Base-by-base conservation (phyloP, 2,797 vertebrate genomes). In the Alca torda region DNA sequence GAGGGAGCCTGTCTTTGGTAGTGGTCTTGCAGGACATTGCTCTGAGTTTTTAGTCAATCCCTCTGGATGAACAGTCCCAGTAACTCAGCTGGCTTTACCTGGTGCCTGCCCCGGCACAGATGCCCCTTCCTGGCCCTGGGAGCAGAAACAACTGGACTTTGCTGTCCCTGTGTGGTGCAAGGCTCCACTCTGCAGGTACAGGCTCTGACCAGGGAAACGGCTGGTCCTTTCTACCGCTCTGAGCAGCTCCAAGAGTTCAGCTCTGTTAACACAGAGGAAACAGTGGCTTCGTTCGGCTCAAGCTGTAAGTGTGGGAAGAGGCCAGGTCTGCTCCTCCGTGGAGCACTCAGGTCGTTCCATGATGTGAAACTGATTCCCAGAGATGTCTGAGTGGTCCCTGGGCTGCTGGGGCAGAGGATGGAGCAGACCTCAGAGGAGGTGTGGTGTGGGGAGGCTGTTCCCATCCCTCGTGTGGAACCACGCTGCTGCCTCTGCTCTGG, bases 381-480 rank as follows among this genome's bases (percentile, higher is more conserved):
- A 59, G 30, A 14, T 59, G 54, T 48, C 18, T 9, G 33, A 54
- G 64, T 30, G 39, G 26, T 60, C 50, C 61, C 50, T 16, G 54
- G 53, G 81, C 31, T 90, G 68, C 60, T 11, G 60, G 43, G 33
- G 69, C 68, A 80, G 69, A 21, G 64, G 77, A 24, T 43, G 73
- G 77, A 35, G 61, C 65, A 43, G 61, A 81, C 4, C 30, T 35
- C 43, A 26, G 3, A 88, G 73, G n/a, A 33, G 9, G 21, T 9
- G 4, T 35, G 35, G 7, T 56, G 18, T 33, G 65, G 11, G n/a
- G 35, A 74, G 18, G 45, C 46, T 57, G 37, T 12, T 89, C 12
- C 74, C 68, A 17, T 19, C 18, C 30, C 28, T 19, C 1, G 0
- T 11, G 23, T 7, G 1, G 2, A 31, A 33, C 67, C 17, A 1